Base-by-base conservation (phyloP, 2,113 vertebrate genomes). In the Gnathonemus echidnorhynchus region DNA sequence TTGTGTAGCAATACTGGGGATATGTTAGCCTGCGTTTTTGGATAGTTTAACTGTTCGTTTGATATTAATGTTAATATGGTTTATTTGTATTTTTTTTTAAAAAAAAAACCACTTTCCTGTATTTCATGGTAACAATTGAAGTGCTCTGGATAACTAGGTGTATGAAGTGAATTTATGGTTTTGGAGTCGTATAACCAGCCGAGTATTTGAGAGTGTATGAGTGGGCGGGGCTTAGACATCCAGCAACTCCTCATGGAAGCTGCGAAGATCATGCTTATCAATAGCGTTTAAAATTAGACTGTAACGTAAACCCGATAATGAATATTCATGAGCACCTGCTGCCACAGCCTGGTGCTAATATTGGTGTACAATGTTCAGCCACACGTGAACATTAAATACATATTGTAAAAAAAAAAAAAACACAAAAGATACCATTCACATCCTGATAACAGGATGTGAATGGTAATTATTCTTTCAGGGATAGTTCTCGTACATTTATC, bases 311-410 rank as follows among this genome's bases (percentile, higher is more conserved):
- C 17, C 53, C 10, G 21, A 5, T 39, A 48, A 58, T 88, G 86
- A 56, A 88, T 88, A 88, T 66, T 42, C 87, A 88, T 42, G 42
- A 58, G 56, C 87, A 88, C 86, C 87, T 88, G 87, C 31, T 46
- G 35, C 19, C 19, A 62, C 87, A 27, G 87, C 10, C n/a, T 53
- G 83, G 39, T 48, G 15, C 39, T 48, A 46, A 3, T 85, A 42
- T 85, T 48, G 39, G 21, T 48, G 77, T 83, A 85, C 42, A 11
- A 24, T n/a, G 45, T 87, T 53, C 50, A 39, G 31, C 50, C 27
- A 21, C n/a, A 21, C 50, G 27, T 39, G 31, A 87, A 48, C 17
- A 42, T 39, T 24, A 46, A 85, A 85, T 85, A 85, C 9, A 85
- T 85, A 24, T 48, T 48, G 35, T 19, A 80, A 42, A 42, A 19